Base-by-base conservation (phyloP, 2,888 invertebrate species). In the Hyppa rectilinea region DNA sequence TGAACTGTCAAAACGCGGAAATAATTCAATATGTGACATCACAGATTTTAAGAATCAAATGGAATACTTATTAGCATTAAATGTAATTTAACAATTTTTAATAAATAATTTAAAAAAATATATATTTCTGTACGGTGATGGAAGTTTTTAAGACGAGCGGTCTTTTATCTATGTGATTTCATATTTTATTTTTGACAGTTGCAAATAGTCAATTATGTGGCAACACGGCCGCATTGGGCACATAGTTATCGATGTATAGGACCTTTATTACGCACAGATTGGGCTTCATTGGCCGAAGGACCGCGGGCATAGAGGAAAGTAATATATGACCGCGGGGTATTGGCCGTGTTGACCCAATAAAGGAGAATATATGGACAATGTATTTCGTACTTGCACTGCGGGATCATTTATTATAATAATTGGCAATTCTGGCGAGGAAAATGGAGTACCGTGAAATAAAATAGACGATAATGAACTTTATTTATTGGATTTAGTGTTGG, bases 361-460 rank as follows among this genome's bases (percentile, higher is more conserved):
- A 75, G 34, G 29, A 61, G 43, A 56, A 53, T n/a, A n/a, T n/a
- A n/a, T 45, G 26, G 61, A 61, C 29, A 50, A 53, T 53, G 20
- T 75, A 49, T 60, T 47, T 20, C 36, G 36, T 61, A 50, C 29
- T 29, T 14, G 20, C 40, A 2, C 47, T 43, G n/a, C 31, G 56
- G 36, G 43, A 29, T 50, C 49, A 56, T 61, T 74, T 66, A 55
- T 75, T 60, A 60, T 59, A 73, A 59, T 74, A 74, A 73, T 74
- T 66, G 73, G 53, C 66, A 38, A 74, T 65, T 58, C 58, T 47
- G 29, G 20, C 17, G 29, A 31, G 55, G 20, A 43, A 47, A 62
- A 5, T 49, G 29, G 47, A 29, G 14, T 23, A 6, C n/a, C 47
- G 14, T 29, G 29, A 34, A 61, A 71, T 61, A 40, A 49, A 55